A percentile compares a stretch with the other conserved stretches of the same genome.
phyloP scores from a whole-genome alignment of 1,140 invertebrate species.

The Delia radicum region DNA sequence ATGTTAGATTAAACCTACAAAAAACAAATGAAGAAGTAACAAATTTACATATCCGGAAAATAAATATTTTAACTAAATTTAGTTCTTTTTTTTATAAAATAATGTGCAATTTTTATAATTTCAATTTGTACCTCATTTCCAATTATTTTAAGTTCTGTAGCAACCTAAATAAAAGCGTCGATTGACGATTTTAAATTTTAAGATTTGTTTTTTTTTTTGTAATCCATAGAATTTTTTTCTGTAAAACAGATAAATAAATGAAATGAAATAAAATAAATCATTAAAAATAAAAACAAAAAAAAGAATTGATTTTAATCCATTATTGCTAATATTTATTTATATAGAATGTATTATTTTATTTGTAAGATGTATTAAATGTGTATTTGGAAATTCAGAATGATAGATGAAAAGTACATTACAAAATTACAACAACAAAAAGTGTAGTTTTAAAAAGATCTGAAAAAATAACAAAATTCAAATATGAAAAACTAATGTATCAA shows the following conservation, averaged over 20 bases:
- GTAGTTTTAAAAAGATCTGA: background rate
- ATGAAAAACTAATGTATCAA: background rate
- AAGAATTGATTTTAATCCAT: conserved; percentile 14
- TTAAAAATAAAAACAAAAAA: background rate
- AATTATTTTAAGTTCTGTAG: background rate
- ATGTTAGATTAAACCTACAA: conserved; percentile 14
- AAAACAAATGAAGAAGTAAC: conserved; percentile 7
- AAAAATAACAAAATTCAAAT: background rate
- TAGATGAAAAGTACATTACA: conserved; percentile 19
- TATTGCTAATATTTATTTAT: conserved; percentile 7
- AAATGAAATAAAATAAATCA: background rate
- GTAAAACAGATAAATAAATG: too few species aligned
- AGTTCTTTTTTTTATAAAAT: background rate
- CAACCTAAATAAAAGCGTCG: background rate
- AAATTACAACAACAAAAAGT: background rate
- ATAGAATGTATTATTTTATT: conserved; percentile 15
- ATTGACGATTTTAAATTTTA: too few species aligned
- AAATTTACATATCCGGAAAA: conserved; percentile 13
- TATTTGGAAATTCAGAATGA: conserved; percentile 23
- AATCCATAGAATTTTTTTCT: background rate
- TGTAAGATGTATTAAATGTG: conserved; percentile 19
- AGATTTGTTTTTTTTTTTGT: too few species aligned
- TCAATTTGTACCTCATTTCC: too few species aligned
- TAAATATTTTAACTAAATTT: background rate
- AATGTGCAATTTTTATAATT: background rate